Evolutionary conservation across 2,113 vertebrate genomes (phyloP).

Genomic region (Todiramphus chloris): DNA sequence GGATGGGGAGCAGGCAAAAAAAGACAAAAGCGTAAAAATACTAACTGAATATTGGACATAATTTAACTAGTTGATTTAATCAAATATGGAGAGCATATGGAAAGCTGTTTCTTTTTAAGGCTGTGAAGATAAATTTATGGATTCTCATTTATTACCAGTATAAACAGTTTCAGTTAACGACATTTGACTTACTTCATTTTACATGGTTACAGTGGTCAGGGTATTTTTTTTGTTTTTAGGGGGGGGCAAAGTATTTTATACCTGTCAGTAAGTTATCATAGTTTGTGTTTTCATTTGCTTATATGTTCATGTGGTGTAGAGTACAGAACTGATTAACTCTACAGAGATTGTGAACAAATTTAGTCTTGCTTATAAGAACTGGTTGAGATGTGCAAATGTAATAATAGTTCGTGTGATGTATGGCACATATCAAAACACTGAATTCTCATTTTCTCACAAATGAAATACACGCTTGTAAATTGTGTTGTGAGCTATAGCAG

Average conservation of each 20-base stretch:
- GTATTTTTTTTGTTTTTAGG: not conserved
- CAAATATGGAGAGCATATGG: not conserved
- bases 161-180: conserved; percentile 11
- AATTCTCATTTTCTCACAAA: not conserved
- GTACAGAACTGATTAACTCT: conserved; percentile 18
- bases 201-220: conserved; percentile 32
- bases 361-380: not conserved
- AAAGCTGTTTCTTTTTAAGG: conserved; percentile 47
- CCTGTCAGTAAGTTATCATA: conserved; percentile 35
- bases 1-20: conserved; percentile 94
- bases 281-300: conserved; percentile 39
- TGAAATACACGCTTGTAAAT: not conserved
- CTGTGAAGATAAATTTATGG: not conserved
- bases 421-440: not conserved
- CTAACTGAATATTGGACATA: conserved; percentile 12
- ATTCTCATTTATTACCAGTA: conserved; percentile 16
- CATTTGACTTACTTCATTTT: conserved; percentile 41
- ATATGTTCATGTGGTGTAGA: not conserved
- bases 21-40: conserved; percentile 70
- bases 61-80: not conserved
- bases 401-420: not conserved
- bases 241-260: conserved; percentile 27
- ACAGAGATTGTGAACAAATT: not conserved
- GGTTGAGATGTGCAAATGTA: not conserved
- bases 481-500: not conserved